Conservation (phyloP, 2,113 vertebrate species). For the Alethe castanea region DNA sequence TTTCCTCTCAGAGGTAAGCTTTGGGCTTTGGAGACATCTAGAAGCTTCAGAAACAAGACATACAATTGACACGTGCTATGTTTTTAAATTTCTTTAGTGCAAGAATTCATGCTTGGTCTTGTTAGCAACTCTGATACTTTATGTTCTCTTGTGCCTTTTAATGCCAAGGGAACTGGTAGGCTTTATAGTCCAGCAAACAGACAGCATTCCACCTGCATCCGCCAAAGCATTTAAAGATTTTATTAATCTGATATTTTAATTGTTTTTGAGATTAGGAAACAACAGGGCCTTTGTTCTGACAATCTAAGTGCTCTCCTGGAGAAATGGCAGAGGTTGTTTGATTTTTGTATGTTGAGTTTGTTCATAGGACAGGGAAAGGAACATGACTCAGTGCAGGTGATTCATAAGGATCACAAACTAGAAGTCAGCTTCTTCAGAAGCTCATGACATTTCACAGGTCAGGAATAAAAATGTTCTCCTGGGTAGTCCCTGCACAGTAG, state of each 20-base stretch:
- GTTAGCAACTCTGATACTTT: background rate
- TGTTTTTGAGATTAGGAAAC: slow-evolving; percentile 64
- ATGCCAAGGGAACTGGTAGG: slow-evolving; percentile 33
- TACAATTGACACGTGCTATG: background rate
- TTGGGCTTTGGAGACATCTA: background rate
- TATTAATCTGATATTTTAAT: slow-evolving; percentile 69
- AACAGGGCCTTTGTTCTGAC: slow-evolving; percentile 55
- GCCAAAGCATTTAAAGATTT: slow-evolving; percentile 67
- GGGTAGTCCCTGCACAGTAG: background rate
- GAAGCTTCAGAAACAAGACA: background rate
- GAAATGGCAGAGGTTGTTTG: slow-evolving; percentile 41
- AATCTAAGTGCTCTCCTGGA: background rate
- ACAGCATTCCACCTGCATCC: slow-evolving; percentile 38
- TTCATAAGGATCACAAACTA: background rate
- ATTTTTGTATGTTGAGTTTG: slow-evolving; percentile 37
- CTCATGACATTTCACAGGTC: background rate
- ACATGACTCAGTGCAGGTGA: slow-evolving; percentile 44
- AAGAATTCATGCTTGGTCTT: background rate
- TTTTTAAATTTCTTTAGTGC: background rate
- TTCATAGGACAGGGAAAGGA: slow-evolving; percentile 33
- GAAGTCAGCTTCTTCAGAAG: background rate
- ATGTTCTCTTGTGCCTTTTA: slow-evolving; percentile 63
- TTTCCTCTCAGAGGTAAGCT: background rate
- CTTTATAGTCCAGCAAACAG: slow-evolving; percentile 67
- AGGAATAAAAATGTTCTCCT: background rate